Conservation (phyloP, 2,797 vertebrate species). For the Coccyzus lansbergi region DNA sequence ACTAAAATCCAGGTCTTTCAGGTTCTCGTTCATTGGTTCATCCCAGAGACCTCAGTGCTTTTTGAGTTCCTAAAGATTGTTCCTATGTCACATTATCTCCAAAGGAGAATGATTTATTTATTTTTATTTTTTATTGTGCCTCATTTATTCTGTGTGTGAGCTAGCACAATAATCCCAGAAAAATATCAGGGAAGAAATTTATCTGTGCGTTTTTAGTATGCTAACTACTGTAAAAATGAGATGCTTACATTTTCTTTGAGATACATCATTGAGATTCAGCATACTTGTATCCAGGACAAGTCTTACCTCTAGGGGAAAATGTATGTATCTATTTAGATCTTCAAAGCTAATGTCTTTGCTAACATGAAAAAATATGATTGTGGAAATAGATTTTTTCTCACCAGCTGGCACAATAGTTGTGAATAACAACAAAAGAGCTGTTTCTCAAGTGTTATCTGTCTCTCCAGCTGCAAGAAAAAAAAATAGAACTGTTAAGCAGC, state of each 20-base stretch:
- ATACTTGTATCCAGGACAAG: slow-evolving; percentile 10
- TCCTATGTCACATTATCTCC: not conserved
- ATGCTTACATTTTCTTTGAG: slow-evolving; percentile 14
- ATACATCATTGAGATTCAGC: slow-evolving; percentile 16
- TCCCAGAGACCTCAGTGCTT: not conserved
- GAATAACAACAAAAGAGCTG: not conserved
- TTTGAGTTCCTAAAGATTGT: not conserved
- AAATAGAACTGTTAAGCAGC: not conserved
- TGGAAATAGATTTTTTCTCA: slow-evolving; percentile 34
- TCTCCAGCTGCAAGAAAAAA: not conserved
- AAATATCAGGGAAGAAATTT: not conserved
- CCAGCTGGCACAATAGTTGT: not conserved
- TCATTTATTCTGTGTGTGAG: not conserved
- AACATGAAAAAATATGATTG: not conserved
- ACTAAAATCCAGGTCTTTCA: not conserved
- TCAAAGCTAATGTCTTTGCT: slow-evolving; percentile 6
- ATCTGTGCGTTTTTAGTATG: slow-evolving; percentile 26
- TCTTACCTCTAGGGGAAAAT: slow-evolving; percentile 19
- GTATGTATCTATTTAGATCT: not conserved
- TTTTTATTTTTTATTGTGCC: not conserved
- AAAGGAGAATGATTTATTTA: not conserved
- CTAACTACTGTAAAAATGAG: not conserved
- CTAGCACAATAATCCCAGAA: not conserved
- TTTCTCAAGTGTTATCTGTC: not conserved
- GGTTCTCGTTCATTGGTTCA: not conserved